These are phyloP conservation scores for Drosophila fungiperda DNA, from an alignment of 2,888 invertebrate species.

Conservation along the genomic window DNA sequence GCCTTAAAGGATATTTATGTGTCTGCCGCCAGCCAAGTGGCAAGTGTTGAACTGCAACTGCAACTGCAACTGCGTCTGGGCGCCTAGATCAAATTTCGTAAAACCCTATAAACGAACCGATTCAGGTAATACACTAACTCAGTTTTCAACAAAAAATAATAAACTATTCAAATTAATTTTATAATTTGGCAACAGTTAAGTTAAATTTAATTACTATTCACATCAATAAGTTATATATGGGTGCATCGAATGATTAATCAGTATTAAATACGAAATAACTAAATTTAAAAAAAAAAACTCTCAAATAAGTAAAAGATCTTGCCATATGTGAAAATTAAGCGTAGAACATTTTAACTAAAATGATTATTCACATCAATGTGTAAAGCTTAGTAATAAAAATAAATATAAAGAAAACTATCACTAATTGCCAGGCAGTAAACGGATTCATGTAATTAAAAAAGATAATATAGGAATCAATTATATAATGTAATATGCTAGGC, in stretches of 20 bases:
- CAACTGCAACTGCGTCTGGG: not conserved
- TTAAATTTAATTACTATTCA: not conserved
- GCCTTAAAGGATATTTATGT: conserved; percentile 60
- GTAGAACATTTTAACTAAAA: not conserved
- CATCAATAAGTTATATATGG: not conserved
- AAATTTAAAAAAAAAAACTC: not conserved
- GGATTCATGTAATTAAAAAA: not conserved
- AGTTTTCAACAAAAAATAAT: not conserved
- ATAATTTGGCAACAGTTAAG: not conserved
- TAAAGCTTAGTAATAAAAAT: not conserved
- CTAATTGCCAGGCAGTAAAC: not conserved
- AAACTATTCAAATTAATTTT: not conserved
- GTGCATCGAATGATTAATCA: not conserved
- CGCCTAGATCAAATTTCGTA: not conserved
- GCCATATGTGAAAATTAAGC: not conserved
- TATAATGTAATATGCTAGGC: not conserved
- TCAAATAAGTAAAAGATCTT: not conserved
- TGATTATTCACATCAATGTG: not conserved
- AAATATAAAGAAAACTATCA: not conserved
- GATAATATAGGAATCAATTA: not conserved
- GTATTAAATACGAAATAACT: not conserved
- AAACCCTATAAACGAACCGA: not conserved
- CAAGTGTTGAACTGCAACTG: conserved; percentile 35
- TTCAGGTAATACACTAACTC: not conserved
- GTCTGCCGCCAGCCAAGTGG: conserved; percentile 58